A percentile compares a stretch with the other conserved stretches of the same genome.
Conservation (phyloP, 2,888 invertebrate genomes). For the Volucella inflata region DNA sequence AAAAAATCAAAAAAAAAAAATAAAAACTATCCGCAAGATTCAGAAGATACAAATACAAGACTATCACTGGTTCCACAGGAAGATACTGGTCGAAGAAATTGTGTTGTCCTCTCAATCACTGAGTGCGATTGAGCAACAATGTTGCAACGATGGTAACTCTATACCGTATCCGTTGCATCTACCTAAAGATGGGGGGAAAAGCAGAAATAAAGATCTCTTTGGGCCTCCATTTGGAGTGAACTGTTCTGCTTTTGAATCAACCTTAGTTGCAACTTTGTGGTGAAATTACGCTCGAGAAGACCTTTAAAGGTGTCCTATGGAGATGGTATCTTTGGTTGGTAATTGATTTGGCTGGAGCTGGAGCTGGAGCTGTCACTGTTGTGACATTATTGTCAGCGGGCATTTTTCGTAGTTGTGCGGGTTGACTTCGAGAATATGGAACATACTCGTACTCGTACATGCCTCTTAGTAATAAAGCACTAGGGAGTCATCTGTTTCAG, state of each 20-base stretch:
- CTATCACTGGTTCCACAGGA: too few species aligned
- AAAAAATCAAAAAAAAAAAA: not conserved
- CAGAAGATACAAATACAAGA: slow-evolving; percentile 6
- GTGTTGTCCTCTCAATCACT: slow-evolving; percentile 38
- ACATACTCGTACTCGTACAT: too few species aligned
- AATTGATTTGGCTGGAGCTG: slow-evolving; percentile 40
- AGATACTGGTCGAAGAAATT: slow-evolving; percentile 20
- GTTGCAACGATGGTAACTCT: slow-evolving; percentile 53
- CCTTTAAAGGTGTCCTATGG: slow-evolving; percentile 39
- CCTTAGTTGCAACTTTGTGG: slow-evolving; percentile 36
- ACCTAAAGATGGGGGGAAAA: slow-evolving; percentile 10
- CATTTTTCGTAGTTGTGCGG: not conserved
- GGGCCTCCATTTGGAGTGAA: not conserved
- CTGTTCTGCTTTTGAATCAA: not conserved
- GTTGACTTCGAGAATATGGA: too few species aligned
- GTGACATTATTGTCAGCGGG: slow-evolving; percentile 45
- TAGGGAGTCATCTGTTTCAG: too few species aligned
- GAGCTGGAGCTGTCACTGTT: slow-evolving; percentile 24
- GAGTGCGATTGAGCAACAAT: slow-evolving; percentile 50
- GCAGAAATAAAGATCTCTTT: slow-evolving; percentile 1
- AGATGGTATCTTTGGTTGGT: slow-evolving; percentile 43
- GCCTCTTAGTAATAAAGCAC: too few species aligned
- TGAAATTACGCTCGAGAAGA: not conserved
- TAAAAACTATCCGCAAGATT: not conserved
- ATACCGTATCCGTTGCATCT: slow-evolving; percentile 31